Percentiles rank a stretch among this genome's conserved stretches.
Conservation (phyloP, 2,113 vertebrate species). For the Thalassoma bifasciatum region DNA sequence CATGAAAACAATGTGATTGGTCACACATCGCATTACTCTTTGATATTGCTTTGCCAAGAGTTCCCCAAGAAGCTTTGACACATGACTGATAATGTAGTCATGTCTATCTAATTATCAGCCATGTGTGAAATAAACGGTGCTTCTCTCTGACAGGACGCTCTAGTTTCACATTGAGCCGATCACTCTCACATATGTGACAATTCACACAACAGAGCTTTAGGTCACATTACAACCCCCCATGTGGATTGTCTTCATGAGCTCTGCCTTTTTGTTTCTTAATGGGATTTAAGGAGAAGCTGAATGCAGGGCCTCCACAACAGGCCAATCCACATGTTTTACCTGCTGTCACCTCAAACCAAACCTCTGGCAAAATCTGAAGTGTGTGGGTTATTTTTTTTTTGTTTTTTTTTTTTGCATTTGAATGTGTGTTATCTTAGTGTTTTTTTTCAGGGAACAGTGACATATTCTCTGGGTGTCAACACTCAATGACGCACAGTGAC, state of each 20-base stretch:
- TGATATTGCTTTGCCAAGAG: constrained; percentile 27
- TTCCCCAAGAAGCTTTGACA: constrained; percentile 15
- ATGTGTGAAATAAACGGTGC: constrained; percentile 52
- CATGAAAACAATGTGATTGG: constrained; percentile 11
- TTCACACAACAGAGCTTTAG: constrained; percentile 61
- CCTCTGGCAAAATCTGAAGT: neutral
- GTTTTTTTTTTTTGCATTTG: neutral
- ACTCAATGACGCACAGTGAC: constrained; percentile 7
- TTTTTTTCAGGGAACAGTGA: constrained; percentile 8
- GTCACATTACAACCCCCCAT: constrained; percentile 53
- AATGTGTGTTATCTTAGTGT: neutral
- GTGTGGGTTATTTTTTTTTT: too few species aligned
- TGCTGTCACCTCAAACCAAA: constrained; percentile 25
- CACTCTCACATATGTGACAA: constrained; percentile 62
- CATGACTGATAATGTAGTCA: constrained; percentile 32
- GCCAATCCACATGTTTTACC: constrained; percentile 54
- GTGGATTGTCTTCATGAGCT: constrained; percentile 39
- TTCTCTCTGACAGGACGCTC: constrained; percentile 12
- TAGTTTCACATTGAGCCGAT: constrained; percentile 38
- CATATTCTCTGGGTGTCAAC: neutral
- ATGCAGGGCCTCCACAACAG: constrained; percentile 42
- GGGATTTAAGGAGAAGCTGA: constrained; percentile 42
- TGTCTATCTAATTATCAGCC: constrained; percentile 72
- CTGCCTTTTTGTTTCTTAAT: constrained; percentile 55
- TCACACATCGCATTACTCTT: constrained; percentile 23